phyloP scores from a whole-genome alignment of 2,113 vertebrate species.

The Ptilonorhynchus violaceus region DNA sequence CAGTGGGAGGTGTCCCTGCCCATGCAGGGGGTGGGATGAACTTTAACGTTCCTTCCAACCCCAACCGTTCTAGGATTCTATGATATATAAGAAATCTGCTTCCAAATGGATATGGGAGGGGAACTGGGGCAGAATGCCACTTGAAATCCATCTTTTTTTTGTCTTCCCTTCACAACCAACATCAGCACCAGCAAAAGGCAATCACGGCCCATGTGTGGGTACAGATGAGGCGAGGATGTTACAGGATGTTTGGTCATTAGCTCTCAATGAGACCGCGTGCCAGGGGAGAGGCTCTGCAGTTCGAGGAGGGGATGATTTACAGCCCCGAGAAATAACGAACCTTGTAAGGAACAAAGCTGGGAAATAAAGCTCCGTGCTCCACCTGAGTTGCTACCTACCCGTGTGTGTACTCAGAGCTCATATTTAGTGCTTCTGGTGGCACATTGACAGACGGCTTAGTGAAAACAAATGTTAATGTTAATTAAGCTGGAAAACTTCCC shows the following conservation, averaged over 20 bases:
- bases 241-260: slow-evolving; percentile 38
- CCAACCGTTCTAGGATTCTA: background rate
- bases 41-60: background rate
- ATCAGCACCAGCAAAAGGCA: background rate
- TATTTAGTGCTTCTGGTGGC: slow-evolving; percentile 38
- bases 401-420: slow-evolving; percentile 14
- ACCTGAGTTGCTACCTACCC: slow-evolving; percentile 29
- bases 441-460: slow-evolving; percentile 57
- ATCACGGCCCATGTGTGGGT: background rate
- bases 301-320: slow-evolving; percentile 10
- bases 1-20: background rate
- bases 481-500: slow-evolving; percentile 69
- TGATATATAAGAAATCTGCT: background rate
- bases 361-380: slow-evolving; percentile 4
- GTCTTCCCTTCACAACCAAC: background rate
- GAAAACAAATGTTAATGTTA: slow-evolving; percentile 68
- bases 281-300: background rate
- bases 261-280: background rate
- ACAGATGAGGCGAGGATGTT: background rate
- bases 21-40: too few species aligned
- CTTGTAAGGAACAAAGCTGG: slow-evolving; percentile 44
- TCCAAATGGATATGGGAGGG: background rate
- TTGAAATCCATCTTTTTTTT: background rate
- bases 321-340: background rate
- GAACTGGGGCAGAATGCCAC: background rate